Conservation (phyloP, 2,113 vertebrate species). For the Mus musculus region DNA sequence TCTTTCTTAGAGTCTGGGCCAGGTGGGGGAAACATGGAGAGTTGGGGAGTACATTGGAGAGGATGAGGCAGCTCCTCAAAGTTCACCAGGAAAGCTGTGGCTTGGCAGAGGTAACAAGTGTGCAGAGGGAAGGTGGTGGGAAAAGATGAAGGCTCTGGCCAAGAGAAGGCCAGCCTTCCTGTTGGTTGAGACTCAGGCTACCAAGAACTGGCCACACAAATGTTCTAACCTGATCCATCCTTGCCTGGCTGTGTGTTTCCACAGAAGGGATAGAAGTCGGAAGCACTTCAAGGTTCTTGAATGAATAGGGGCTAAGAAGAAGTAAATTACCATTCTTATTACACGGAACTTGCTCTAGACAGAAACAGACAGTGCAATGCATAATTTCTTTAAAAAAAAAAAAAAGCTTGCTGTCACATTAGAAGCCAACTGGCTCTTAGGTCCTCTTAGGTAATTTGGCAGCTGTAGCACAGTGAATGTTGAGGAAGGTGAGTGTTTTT, state of each 20-base stretch:
- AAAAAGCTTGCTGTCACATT: slow-evolving; percentile 78
- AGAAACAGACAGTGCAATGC: slow-evolving; percentile 77
- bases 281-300: slow-evolving; percentile 23
- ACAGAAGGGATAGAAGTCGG: not conserved
- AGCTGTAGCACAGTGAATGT: slow-evolving; percentile 62
- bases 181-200: not conserved
- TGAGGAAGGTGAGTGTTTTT: slow-evolving; percentile 82
- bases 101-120: not conserved
- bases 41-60: not conserved
- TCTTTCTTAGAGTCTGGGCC: not conserved
- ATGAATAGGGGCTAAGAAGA: slow-evolving; percentile 41
- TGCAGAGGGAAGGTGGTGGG: not conserved
- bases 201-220: not conserved
- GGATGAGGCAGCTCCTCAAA: not conserved
- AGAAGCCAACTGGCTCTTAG: slow-evolving; percentile 79
- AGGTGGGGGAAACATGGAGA: not conserved
- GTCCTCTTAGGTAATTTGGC: slow-evolving; percentile 83
- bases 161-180: not conserved
- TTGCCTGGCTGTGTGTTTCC: not conserved
- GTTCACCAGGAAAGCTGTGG: not conserved
- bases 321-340: slow-evolving; percentile 52
- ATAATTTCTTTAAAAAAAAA: slow-evolving; percentile 68
- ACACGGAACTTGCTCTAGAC: slow-evolving; percentile 71
- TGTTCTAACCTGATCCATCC: not conserved
- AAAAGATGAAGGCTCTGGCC: not conserved